These are phyloP conservation scores for Sebastiscus albofasciatus DNA, from an alignment of 2,797 vertebrate genomes.

Conservation along the genomic window DNA sequence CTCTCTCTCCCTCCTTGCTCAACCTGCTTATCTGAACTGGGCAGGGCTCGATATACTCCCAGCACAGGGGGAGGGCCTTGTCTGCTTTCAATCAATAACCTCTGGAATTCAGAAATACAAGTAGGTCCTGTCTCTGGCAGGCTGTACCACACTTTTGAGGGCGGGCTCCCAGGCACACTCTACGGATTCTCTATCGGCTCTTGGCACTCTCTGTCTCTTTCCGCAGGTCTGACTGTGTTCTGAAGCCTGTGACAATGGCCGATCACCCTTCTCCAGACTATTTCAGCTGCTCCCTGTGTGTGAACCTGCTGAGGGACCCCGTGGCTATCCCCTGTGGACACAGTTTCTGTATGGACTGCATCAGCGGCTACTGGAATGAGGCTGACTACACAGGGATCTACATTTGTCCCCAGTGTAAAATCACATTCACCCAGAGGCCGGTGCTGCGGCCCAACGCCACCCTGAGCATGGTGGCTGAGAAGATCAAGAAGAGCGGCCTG, in stretches of 20 bases:
- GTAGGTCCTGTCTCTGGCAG: slow-evolving; percentile 82
- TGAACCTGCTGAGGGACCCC: slow-evolving; percentile 83
- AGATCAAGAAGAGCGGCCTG: slow-evolving; percentile 83
- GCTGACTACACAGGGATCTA: slow-evolving; percentile 83
- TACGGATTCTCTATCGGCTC: slow-evolving; percentile 46
- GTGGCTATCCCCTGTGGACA: slow-evolving; percentile 91
- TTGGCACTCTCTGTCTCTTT: slow-evolving; percentile 56
- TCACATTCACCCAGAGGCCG: slow-evolving; percentile 87
- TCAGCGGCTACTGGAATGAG: slow-evolving; percentile 89
- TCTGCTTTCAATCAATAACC: slow-evolving; percentile 88
- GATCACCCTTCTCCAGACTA: slow-evolving; percentile 84
- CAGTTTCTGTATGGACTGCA: slow-evolving; percentile 91
- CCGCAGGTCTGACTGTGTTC: slow-evolving; percentile 58
- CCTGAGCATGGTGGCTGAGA: slow-evolving; percentile 87
- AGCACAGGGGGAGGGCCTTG: slow-evolving; percentile 78
- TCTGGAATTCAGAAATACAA: slow-evolving; percentile 87
- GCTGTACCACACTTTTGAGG: slow-evolving; percentile 76
- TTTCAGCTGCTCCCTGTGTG: slow-evolving; percentile 87
- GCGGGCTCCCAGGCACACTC: slow-evolving; percentile 70
- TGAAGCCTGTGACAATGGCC: slow-evolving; percentile 76
- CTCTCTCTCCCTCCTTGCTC: slow-evolving; percentile 69
- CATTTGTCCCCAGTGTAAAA: slow-evolving; percentile 88
- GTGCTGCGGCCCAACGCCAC: slow-evolving; percentile 86
- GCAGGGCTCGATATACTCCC: slow-evolving; percentile 76
- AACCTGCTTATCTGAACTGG: slow-evolving; percentile 86